Conservation (phyloP, 2,113 vertebrate genomes). For the Menidia beryllina region DNA sequence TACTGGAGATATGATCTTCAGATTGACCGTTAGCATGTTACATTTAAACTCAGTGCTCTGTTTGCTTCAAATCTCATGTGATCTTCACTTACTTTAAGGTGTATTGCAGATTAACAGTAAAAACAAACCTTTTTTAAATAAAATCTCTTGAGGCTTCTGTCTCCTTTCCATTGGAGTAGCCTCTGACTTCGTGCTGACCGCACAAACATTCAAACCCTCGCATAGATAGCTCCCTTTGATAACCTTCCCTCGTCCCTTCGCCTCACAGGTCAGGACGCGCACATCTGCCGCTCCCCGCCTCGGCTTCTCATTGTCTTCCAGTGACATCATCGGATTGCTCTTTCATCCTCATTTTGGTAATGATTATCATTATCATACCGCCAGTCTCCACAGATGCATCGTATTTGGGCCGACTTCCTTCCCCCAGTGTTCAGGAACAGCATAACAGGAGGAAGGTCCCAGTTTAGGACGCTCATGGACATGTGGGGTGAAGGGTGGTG, state of each 20-base stretch:
- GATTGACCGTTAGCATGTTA: neutral
- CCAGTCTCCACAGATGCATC: slow-evolving; percentile 50
- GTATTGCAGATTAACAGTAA: no score
- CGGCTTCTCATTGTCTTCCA: slow-evolving; percentile 64
- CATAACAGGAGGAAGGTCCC: neutral
- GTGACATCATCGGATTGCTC: slow-evolving; percentile 78
- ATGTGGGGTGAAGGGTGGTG: neutral
- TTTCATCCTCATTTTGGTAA: slow-evolving; percentile 71
- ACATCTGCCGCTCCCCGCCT: slow-evolving; percentile 53
- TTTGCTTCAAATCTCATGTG: no score
- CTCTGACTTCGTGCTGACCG: slow-evolving; percentile 13
- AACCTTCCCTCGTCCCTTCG: slow-evolving; percentile 17
- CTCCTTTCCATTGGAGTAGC: neutral
- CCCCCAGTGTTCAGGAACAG: slow-evolving; percentile 19
- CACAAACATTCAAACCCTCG: neutral
- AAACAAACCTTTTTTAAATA: no score
- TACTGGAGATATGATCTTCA: slow-evolving; percentile 6
- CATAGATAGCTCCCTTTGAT: slow-evolving; percentile 25
- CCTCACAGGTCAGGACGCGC: slow-evolving; percentile 52
- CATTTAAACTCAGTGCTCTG: neutral
- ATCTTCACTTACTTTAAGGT: no score
- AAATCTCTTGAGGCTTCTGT: no score
- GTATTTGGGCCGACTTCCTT: slow-evolving; percentile 52
- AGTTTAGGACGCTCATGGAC: neutral
- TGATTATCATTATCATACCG: slow-evolving; percentile 72